Conservation (phyloP, 1,140 invertebrate species). For the Musca vetustissima region DNA sequence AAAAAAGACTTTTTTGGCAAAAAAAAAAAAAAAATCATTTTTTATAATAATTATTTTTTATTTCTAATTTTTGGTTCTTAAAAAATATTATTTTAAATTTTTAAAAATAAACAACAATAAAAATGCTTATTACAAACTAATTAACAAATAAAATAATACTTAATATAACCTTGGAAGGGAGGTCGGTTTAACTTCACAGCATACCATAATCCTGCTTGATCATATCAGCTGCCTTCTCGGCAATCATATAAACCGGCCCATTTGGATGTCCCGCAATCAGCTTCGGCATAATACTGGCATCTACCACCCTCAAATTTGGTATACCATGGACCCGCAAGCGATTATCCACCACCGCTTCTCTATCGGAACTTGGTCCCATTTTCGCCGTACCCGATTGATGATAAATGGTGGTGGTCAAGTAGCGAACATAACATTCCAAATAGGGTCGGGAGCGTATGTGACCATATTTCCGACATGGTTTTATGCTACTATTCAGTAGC, state of each 20-base stretch:
- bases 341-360: slow-evolving; percentile 78
- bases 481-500: slow-evolving; percentile 70
- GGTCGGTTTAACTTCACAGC: neutral
- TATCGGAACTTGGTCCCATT: slow-evolving; percentile 78
- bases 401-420: slow-evolving; percentile 84
- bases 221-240: slow-evolving; percentile 79
- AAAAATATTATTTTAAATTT: too few relatives aligned
- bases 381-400: slow-evolving; percentile 78
- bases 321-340: slow-evolving; percentile 76
- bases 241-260: slow-evolving; percentile 84
- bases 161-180: too few relatives aligned
- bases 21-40: too few relatives aligned
- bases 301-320: slow-evolving; percentile 76
- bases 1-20: too few relatives aligned
- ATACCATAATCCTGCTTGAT: slow-evolving; percentile 73
- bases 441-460: slow-evolving; percentile 75
- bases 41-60: too few relatives aligned
- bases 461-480: slow-evolving; percentile 70
- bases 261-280: slow-evolving; percentile 81
- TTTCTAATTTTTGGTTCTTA: too few relatives aligned
- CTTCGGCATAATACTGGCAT: slow-evolving; percentile 87
- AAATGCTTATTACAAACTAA: too few relatives aligned
- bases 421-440: slow-evolving; percentile 81
- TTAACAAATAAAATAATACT: too few relatives aligned
- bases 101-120: too few relatives aligned